Evolutionary conservation across 2,797 vertebrate species (phyloP), one percentile per base, ranked within the genome.

Genomic region (Meriones psammophilus): DNA sequence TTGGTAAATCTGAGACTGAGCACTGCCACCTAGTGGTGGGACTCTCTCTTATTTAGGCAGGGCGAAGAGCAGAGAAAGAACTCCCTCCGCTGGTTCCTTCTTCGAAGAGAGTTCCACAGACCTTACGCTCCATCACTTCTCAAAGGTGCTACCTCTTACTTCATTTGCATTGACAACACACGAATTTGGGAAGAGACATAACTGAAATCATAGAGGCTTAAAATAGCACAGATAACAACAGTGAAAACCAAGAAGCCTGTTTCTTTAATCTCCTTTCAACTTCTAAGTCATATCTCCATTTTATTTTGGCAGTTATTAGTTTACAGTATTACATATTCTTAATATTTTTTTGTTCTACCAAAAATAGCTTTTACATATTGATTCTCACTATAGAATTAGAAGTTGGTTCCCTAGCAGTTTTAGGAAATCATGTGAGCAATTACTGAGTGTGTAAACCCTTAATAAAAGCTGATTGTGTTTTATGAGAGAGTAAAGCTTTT

Each of bases 321-420:
- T 89, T 36, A 86, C 24, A 81, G 42, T 79, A 64, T 89, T 88
- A n/a, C 3, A 17, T 69, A 79, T 58, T 39, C 60, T 80, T 78
- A 86, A 78, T 83, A n/a, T 79, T 85, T 96, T 92, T 95, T 66
- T 94, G 58, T 71, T 92, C 12, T 26, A 88, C 36, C 46, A 94
- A 80, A 60, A 81, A 28, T 39, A 85, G 14, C 85, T 46, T 89
- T 95, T 88, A 42, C 39, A 33, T 56, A 56, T 88, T 88, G 60
- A 90, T 80, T 92, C 20, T 68, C 54, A n/a, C 14, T 85, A 4
- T 92, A 64, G 78, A 78, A 33, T 77, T 64, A 86, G 64, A 8
- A 60, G 18, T 50, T 76, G 33, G 26, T 86, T 95, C 84, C 83
- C 22, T 71, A 91, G 20, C 14, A 83, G 80, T 78, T 58, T 93